These are phyloP conservation scores for Synanceia verrucosa DNA, from an alignment of 2,797 vertebrate genomes.

Conservation along the genomic window DNA sequence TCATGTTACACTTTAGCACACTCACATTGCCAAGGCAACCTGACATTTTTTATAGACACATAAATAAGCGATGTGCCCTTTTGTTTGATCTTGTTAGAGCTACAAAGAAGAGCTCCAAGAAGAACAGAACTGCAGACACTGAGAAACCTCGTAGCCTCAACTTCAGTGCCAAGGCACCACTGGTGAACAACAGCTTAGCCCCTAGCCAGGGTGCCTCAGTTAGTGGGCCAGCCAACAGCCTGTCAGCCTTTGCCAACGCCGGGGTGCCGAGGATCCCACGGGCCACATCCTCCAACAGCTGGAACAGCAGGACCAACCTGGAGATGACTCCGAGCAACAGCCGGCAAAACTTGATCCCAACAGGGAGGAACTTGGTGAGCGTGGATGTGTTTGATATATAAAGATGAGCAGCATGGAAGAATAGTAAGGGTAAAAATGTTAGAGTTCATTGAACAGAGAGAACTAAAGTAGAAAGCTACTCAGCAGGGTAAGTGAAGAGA, in stretches of 20 bases:
- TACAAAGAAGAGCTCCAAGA: conserved; percentile 50
- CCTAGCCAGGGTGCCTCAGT: not conserved
- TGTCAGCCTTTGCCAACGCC: not conserved
- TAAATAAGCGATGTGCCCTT: not conserved
- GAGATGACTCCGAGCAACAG: conserved; percentile 65
- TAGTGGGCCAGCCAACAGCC: not conserved
- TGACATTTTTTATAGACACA: not conserved
- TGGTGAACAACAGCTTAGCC: not conserved
- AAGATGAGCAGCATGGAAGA: not conserved
- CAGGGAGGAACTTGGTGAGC: conserved; percentile 42
- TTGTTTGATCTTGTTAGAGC: conserved; percentile 34
- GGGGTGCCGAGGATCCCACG: conserved; percentile 60
- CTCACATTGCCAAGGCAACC: not conserved
- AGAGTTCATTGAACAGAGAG: not conserved
- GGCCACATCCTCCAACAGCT: conserved; percentile 36
- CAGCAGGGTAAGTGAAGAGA: not conserved
- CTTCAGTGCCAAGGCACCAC: conserved; percentile 12
- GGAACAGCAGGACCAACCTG: conserved; percentile 48
- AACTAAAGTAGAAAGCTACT: not conserved
- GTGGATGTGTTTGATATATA: not conserved
- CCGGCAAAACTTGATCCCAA: conserved; percentile 35
- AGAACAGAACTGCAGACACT: not conserved
- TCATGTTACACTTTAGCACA: not conserved
- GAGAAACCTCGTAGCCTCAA: conserved; percentile 9
- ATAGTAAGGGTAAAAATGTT: too few species aligned